These are phyloP conservation scores for Cephus spinipes DNA, from an alignment of 2,888 invertebrate genomes.

Conservation along the genomic window DNA sequence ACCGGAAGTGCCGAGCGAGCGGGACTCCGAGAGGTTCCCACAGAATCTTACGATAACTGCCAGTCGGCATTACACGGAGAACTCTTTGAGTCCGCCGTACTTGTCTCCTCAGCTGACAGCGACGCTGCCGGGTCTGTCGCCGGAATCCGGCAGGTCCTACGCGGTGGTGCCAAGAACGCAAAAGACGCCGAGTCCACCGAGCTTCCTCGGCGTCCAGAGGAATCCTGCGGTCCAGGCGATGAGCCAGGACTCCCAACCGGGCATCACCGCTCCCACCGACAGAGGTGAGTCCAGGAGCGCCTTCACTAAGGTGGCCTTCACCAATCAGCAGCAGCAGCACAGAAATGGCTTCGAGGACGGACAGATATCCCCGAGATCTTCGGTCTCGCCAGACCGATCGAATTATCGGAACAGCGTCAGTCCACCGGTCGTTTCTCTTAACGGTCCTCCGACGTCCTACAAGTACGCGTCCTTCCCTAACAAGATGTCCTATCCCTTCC, in stretches of 20 bases:
- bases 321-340: constrained; percentile 49
- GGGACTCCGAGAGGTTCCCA: constrained; percentile 50
- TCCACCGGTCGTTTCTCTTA: constrained; percentile 74
- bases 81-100: constrained; percentile 70
- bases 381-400: constrained; percentile 81
- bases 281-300: constrained; percentile 74
- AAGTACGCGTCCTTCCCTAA: constrained; percentile 54
- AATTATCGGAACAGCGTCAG: constrained; percentile 84
- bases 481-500: constrained; percentile 60
- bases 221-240: constrained; percentile 19
- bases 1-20: constrained; percentile 32
- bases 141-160: constrained; percentile 58
- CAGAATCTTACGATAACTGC: constrained; percentile 54
- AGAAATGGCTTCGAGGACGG: constrained; percentile 58
- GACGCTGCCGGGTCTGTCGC: constrained; percentile 69
- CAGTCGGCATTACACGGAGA: constrained; percentile 69
- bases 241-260: constrained; percentile 32
- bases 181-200: constrained; percentile 56
- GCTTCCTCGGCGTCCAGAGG: constrained; percentile 22
- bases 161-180: constrained; percentile 33
- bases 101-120: constrained; percentile 67
- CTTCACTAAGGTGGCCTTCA: constrained; percentile 81
- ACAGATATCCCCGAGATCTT: constrained; percentile 75
- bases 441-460: constrained; percentile 66
- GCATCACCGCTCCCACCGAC: constrained; percentile 28